Evolutionary conservation across 2,113 vertebrate genomes (phyloP).

Genomic region (Nothobranchius kuhntae): DNA sequence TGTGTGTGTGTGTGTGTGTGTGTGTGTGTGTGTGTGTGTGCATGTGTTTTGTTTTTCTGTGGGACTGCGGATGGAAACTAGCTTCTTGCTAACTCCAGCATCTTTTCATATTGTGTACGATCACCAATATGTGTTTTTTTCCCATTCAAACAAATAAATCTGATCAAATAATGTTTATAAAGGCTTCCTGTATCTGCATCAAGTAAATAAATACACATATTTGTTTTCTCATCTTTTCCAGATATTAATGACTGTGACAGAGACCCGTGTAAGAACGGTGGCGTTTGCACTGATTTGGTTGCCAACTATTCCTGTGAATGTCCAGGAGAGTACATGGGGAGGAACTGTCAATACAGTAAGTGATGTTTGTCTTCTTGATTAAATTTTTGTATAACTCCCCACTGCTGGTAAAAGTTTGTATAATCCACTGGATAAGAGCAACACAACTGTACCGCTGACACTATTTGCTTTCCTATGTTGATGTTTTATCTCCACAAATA

Average conservation of each 20-base stretch:
- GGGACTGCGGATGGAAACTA: too few species aligned
- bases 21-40: too few species aligned
- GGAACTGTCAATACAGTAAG: constrained; percentile 98
- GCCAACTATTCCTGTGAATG: constrained; percentile 99
- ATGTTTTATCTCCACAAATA: too few species aligned
- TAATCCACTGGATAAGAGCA: neutral
- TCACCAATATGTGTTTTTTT: too few species aligned
- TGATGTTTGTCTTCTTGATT: constrained; percentile 37
- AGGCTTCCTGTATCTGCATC: constrained; percentile 33
- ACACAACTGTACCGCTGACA: too few species aligned
- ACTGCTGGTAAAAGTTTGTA: constrained; percentile 4
- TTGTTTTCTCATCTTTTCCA: constrained; percentile 65
- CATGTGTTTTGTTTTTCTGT: too few species aligned
- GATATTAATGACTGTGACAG: constrained; percentile 97
- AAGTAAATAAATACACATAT: constrained; percentile 45
- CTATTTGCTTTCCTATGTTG: too few species aligned
- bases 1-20: too few species aligned
- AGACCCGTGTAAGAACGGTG: constrained; percentile 94
- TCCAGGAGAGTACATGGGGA: constrained; percentile 97
- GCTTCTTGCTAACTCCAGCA: too few species aligned
- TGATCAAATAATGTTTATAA: constrained; percentile 47
- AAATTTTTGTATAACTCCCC: neutral
- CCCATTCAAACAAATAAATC: too few species aligned
- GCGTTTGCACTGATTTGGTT: constrained; percentile 93
- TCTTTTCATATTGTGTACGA: too few species aligned